Conservation (phyloP, 2,797 vertebrate species). For the Phataginus tetradactyla region DNA sequence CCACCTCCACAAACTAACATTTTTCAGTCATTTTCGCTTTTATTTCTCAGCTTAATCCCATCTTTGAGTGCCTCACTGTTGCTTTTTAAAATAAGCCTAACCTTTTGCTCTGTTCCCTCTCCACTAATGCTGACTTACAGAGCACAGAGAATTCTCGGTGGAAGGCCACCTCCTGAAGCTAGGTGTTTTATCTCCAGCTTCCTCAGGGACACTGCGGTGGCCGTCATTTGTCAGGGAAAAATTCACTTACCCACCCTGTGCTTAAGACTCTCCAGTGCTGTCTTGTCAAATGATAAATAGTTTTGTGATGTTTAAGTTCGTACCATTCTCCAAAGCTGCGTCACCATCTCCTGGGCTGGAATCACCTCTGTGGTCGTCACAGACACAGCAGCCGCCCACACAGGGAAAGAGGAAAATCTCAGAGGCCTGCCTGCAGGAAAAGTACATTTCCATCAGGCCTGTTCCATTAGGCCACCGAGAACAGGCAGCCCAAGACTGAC, state of each 20-base stretch:
- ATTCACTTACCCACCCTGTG: neutral
- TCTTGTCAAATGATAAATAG: neutral
- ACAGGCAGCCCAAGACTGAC: neutral
- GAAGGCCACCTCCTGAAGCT: constrained; percentile 30
- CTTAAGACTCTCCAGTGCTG: neutral
- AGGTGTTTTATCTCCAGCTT: constrained; percentile 24
- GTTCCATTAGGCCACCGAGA: neutral
- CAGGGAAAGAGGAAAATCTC: neutral
- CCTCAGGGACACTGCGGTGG: neutral
- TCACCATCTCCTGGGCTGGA: neutral
- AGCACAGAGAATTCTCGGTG: constrained; percentile 29
- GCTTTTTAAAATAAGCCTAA: constrained; percentile 72
- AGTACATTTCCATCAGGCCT: neutral
- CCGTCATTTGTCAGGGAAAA: neutral
- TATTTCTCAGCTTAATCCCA: constrained; percentile 57
- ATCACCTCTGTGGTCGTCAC: neutral
- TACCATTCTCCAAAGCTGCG: neutral
- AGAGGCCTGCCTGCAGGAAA: neutral
- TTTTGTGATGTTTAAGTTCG: neutral
- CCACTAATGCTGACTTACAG: constrained; percentile 59
- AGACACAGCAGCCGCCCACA: neutral
- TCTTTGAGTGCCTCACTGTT: constrained; percentile 44
- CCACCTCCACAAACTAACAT: constrained; percentile 54
- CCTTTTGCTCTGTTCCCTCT: constrained; percentile 50
- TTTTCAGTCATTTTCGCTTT: constrained; percentile 54